Evolutionary conservation across 37 sponge, comb jelly and placozoan genomes (phyloP).

Genomic region (Spongia lamella): DNA sequence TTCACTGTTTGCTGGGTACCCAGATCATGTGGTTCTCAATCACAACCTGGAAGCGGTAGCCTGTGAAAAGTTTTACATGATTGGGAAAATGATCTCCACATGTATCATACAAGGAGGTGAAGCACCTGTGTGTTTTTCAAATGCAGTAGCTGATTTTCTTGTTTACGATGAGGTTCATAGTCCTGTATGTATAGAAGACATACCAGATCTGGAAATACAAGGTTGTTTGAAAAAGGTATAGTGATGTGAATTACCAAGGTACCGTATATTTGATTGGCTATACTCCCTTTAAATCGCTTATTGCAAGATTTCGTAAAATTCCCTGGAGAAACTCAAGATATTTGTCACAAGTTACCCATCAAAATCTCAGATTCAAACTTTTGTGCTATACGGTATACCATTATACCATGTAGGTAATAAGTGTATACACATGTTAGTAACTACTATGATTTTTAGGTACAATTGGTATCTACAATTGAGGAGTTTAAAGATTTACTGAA

Average conservation of each 20-base stretch:
- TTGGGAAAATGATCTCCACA: slow-evolving; percentile 37
- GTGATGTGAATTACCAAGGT: no score
- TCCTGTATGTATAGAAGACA: neutral
- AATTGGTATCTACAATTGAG: neutral
- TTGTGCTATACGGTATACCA: no score
- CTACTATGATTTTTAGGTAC: no score
- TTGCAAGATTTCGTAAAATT: no score
- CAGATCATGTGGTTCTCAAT: slow-evolving; percentile 22
- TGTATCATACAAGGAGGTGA: slow-evolving; percentile 32
- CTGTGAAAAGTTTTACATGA: neutral
- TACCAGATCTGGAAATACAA: slow-evolving; percentile 1
- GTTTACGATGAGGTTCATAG: slow-evolving; percentile 3
- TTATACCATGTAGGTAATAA: no score
- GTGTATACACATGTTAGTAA: no score
- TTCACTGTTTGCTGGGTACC: no score
- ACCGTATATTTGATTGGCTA: no score
- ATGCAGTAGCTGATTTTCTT: slow-evolving; percentile 29
- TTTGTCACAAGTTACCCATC: no score
- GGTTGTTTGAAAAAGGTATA: neutral
- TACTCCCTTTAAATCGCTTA: no score
- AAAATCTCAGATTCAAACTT: no score
- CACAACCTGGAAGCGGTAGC: slow-evolving; percentile 42
- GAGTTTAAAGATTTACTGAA: slow-evolving; percentile 3
- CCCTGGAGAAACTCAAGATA: no score
- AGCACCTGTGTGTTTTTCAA: slow-evolving; percentile 31